Base-by-base conservation (phyloP, 2,797 vertebrate genomes). In the Enoplosus armatus region DNA sequence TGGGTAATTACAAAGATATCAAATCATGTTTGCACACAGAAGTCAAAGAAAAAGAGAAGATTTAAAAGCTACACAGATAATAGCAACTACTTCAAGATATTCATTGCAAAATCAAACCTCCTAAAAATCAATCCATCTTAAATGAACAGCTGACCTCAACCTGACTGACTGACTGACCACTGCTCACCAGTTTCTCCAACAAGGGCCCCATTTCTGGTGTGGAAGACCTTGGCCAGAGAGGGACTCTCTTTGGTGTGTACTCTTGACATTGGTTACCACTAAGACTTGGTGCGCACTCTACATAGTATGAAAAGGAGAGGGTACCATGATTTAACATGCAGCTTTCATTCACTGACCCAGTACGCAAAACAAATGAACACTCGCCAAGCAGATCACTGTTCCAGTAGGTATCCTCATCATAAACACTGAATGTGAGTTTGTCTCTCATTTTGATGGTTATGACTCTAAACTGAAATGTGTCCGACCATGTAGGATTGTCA, bases 211-310 rank as follows among this genome's bases (percentile, higher is more conserved):
- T 86, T 86, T 29, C 85, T 78, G 63, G 78, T 58, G 65, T 77
- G 1, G 58, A 85, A 86, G 54, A 37, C 31, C 8, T 75, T 50
- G 3, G 73, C 27, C 68, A 86, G 8, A 63, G 80, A 77, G 1
- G 72, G 3, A 41, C 51, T 72, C 59, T n/a, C n/a, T n/a, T n/a
- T n/a, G 90, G 51, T 0, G n/a, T 33, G 51, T 89, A 89, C 0
- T 89, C 76, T 5, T 0, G 53, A 78, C 88, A 92, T 1, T 54
- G 20, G 0, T 14, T 2, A 2, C 90, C 87, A 35, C 69, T 6
- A 2, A 90, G 89, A 70, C 66, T 75, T 0, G 73, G 85, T 8
- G 86, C 87, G 10, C 90, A 90, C 35, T 39, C 10, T 1, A 85
- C 85, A 0, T 0, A 0, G 15, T 90, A 90, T 1, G 87, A 60